These are phyloP conservation scores for Paralvinella palmiformis DNA, from an alignment of 1,140 invertebrate species.

Conservation along the genomic window DNA sequence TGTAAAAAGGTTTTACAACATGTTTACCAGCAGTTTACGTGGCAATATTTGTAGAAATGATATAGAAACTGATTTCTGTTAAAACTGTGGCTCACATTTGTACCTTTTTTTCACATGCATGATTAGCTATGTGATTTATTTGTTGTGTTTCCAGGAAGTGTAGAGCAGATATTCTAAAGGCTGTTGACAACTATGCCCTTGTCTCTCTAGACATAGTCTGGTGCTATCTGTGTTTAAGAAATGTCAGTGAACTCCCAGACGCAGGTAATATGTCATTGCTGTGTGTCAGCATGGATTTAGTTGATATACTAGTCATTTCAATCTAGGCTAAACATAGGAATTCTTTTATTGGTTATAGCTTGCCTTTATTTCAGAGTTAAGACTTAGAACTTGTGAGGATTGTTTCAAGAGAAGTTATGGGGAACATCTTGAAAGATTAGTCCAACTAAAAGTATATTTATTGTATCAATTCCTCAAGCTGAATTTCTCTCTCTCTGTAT, in stretches of 20 bases:
- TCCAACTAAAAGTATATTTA: constrained; percentile 59
- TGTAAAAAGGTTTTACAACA: constrained; percentile 7
- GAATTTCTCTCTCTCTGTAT: background rate
- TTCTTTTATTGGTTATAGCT: too few species aligned
- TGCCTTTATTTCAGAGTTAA: too few species aligned
- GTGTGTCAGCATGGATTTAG: too few species aligned
- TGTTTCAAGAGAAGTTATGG: constrained; percentile 66
- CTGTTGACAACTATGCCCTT: constrained; percentile 74
- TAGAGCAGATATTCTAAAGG: constrained; percentile 60
- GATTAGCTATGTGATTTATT: background rate
- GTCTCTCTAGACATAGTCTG: constrained; percentile 76
- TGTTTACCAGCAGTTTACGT: background rate
- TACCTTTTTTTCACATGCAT: constrained; percentile 10
- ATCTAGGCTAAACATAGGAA: too few species aligned
- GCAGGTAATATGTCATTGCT: too few species aligned
- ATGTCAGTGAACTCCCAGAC: constrained; percentile 64
- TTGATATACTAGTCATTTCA: too few species aligned
- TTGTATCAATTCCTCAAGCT: background rate
- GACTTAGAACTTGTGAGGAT: constrained; percentile 59
- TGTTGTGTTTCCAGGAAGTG: constrained; percentile 60
- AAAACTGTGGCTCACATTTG: too few species aligned
- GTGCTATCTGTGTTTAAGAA: constrained; percentile 72
- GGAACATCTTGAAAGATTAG: constrained; percentile 61
- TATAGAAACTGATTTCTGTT: constrained; percentile 7
- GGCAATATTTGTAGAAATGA: constrained; percentile 1